These are phyloP conservation scores for Perccottus glenii DNA, from an alignment of 2,113 vertebrate genomes.

Conservation along the genomic window DNA sequence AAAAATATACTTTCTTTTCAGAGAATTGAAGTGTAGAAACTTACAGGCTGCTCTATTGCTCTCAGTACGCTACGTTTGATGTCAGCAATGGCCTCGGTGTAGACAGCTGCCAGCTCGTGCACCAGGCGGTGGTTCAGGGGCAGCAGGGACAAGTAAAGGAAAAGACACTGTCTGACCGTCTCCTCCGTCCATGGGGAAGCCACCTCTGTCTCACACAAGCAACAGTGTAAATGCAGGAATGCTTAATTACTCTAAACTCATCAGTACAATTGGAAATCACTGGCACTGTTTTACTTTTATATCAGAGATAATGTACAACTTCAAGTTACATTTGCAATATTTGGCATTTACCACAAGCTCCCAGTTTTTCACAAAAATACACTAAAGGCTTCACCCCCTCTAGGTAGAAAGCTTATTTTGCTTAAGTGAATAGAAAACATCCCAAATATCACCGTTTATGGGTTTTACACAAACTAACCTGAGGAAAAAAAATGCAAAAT, in stretches of 20 bases:
- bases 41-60: slow-evolving; percentile 93
- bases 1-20: not conserved
- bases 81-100: slow-evolving; percentile 95
- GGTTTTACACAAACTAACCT: no score
- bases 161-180: slow-evolving; percentile 93
- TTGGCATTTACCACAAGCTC: no score
- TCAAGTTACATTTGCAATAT: no score
- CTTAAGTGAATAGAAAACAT: no score
- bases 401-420: no score
- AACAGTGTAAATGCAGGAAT: not conserved
- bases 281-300: no score
- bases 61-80: slow-evolving; percentile 93
- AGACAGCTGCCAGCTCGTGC: slow-evolving; percentile 91
- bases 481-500: no score
- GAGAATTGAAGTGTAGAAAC: slow-evolving; percentile 21
- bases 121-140: slow-evolving; percentile 94
- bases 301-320: no score
- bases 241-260: not conserved
- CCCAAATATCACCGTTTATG: no score
- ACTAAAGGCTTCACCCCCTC: no score
- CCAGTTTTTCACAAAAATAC: no score
- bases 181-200: slow-evolving; percentile 94
- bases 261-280: no score
- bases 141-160: slow-evolving; percentile 92
- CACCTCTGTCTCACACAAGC: slow-evolving; percentile 84